Conservation (phyloP, 2,888 invertebrate genomes). For the Endotricha flammealis region DNA sequence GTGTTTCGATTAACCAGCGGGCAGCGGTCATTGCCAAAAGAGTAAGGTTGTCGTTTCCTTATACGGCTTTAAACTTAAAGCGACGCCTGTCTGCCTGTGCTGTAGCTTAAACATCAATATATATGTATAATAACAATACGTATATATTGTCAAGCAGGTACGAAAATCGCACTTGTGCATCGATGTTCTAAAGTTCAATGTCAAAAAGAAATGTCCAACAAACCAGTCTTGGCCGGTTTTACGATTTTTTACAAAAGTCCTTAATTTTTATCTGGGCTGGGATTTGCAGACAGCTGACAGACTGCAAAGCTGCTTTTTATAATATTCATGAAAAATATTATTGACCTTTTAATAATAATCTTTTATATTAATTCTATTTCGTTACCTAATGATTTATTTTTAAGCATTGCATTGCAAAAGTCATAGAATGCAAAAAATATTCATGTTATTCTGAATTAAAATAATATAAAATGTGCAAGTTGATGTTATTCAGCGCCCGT, state of each 20-base stretch:
- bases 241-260: slow-evolving; percentile 45
- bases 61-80: slow-evolving; percentile 62
- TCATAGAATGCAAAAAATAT: no score
- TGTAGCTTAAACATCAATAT: slow-evolving; percentile 34
- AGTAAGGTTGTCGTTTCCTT: slow-evolving; percentile 64
- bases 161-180: slow-evolving; percentile 48
- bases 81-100: slow-evolving; percentile 33
- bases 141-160: no score
- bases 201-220: slow-evolving; percentile 33
- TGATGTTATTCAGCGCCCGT: slow-evolving; percentile 7
- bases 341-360: no score
- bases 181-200: slow-evolving; percentile 50
- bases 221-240: slow-evolving; percentile 59
- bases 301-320: no score
- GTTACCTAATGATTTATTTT: no score
- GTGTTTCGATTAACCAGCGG: slow-evolving; percentile 53
- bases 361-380: no score
- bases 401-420: no score
- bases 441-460: no score
- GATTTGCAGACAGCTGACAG: slow-evolving; percentile 2
- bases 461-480: neutral
- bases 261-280: slow-evolving; percentile 28
- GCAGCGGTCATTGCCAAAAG: slow-evolving; percentile 72
- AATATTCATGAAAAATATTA: no score
- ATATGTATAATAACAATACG: no score